Base-by-base conservation (phyloP, 1,140 invertebrate genomes). In the Daktulosphaira vitifoliae region DNA sequence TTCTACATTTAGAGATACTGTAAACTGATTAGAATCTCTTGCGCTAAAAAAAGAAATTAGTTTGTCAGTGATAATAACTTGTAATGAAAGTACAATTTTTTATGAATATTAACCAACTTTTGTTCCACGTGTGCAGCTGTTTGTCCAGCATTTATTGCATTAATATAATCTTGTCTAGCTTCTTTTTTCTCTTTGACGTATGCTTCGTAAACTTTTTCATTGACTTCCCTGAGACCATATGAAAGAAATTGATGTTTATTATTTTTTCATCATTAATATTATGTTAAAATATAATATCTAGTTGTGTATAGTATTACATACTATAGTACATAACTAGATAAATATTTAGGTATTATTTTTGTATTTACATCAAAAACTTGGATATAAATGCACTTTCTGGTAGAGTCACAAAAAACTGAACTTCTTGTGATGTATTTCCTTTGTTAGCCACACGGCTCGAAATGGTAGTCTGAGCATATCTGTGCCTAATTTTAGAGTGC, bases 351-450 rank as follows among this genome's bases (percentile, higher is more conserved):
- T 11, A 25, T 4, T 16, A 8, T 23, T 23, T n/a, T 22, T 1
- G 16, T 13, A 67, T 76, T 76, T 74, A 82, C 82, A 85, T 83
- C 18, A 77, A 72, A 71, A 85, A 84, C 51, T 78, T 79, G 22
- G 81, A 81, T 52, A 85, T 83, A 71, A 81, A 85, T 0, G 83
- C 82, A 5, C 81, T 80, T 62, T 84, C 82, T 1, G 83, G 83
- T 50, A 84, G 71, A 7, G 84, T 75, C 13, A 84, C 76, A 16
- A 77, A 78, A 74, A 84, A 85, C 13, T 75, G 74, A n/a, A 80
- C 77, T 73, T 84, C 81, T 67, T 83, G 80, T 0, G 82, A 73
- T 20, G 69, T 73, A 23, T 75, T 73, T 15, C 77, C 76, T 0
- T 79, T 77, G 70, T 84, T 85, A 59, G 75, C 76, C 3, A 84